These are phyloP conservation scores for Pagetopsis macropterus DNA, from an alignment of 2,797 vertebrate species.

Conservation along the genomic window DNA sequence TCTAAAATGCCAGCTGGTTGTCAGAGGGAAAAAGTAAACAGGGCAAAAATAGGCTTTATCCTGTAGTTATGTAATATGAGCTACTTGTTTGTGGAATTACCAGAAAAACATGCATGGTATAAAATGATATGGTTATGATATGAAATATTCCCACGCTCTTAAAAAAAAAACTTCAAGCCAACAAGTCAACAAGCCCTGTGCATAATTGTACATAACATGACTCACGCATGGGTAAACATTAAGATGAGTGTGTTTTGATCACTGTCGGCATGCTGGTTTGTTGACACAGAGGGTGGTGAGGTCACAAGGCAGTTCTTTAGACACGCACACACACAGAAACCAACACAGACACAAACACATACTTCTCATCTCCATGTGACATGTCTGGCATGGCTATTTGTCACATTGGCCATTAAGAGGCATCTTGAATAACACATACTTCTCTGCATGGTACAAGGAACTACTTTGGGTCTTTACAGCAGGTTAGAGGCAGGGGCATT, in stretches of 20 bases:
- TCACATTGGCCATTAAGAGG: constrained; percentile 40
- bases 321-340: not conserved
- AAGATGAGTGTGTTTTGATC: constrained; percentile 17
- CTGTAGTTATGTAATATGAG: too few species aligned
- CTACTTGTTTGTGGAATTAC: too few species aligned
- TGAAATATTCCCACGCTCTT: too few species aligned
- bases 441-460: constrained; percentile 9
- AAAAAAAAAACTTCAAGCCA: too few species aligned
- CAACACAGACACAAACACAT: not conserved
- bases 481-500: constrained; percentile 7
- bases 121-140: too few species aligned
- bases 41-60: too few species aligned
- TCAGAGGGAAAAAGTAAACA: not conserved
- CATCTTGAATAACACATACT: constrained; percentile 45
- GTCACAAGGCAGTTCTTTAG: constrained; percentile 27
- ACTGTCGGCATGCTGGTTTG: constrained; percentile 20
- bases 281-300: not conserved
- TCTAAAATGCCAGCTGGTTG: constrained; percentile 16
- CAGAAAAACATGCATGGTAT: too few species aligned
- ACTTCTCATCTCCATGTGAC: constrained; percentile 54
- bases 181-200: too few species aligned
- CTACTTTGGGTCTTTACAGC: constrained; percentile 11
- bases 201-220: constrained; percentile 6
- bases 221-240: constrained; percentile 10
- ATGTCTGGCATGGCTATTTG: constrained; percentile 42